These are phyloP conservation scores for Trichopria drosophilae DNA, from an alignment of 2,888 invertebrate genomes.

Conservation along the genomic window DNA sequence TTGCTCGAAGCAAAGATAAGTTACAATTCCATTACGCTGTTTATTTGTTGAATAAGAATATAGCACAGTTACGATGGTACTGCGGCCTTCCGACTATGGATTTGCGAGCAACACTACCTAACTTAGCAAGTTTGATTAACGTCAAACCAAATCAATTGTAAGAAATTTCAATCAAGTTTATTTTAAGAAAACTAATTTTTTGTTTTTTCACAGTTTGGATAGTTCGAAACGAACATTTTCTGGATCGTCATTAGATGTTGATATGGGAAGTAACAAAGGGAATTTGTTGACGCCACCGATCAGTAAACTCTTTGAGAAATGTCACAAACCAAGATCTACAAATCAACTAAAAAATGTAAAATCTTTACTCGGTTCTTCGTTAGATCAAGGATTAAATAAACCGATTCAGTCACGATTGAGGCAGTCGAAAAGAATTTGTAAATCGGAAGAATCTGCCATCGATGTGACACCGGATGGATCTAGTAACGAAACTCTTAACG, in stretches of 20 bases:
- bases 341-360: constrained; percentile 50
- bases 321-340: constrained; percentile 48
- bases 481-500: constrained; percentile 50
- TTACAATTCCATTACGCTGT: constrained; percentile 86
- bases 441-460: constrained; percentile 55
- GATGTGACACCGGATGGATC: constrained; percentile 47
- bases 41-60: constrained; percentile 90
- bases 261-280: constrained; percentile 46
- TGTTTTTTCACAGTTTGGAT: constrained; percentile 47
- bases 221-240: constrained; percentile 56
- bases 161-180: background rate
- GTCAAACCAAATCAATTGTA: constrained; percentile 49
- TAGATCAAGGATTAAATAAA: constrained; percentile 55
- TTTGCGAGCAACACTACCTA: constrained; percentile 75
- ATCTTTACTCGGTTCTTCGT: constrained; percentile 51
- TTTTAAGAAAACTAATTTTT: constrained; percentile 6
- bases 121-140: constrained; percentile 67
- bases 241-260: constrained; percentile 54
- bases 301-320: constrained; percentile 51
- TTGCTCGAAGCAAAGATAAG: constrained; percentile 75
- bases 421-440: constrained; percentile 53
- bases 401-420: constrained; percentile 43
- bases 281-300: constrained; percentile 48
- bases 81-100: constrained; percentile 74
- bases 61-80: constrained; percentile 84